phyloP scores from a whole-genome alignment of 2,888 invertebrate species.

The Lasioglossum vierecki region DNA sequence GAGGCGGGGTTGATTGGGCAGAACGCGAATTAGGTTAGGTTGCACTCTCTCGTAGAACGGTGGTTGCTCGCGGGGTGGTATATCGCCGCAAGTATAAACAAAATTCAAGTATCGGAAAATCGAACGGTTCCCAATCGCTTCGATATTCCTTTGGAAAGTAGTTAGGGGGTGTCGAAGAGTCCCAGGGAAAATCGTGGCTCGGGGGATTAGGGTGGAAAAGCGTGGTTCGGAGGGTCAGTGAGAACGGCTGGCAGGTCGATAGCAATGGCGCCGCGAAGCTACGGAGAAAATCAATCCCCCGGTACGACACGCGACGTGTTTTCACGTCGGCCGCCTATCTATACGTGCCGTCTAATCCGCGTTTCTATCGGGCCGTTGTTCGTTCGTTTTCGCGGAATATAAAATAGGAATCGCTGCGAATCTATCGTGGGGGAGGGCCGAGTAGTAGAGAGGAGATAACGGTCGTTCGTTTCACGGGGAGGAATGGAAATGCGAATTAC shows the following conservation, averaged over 20 bases:
- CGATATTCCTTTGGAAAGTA: neutral
- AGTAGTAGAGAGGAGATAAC: neutral
- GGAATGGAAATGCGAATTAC: conserved; percentile 26
- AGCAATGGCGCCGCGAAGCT: conserved; percentile 81
- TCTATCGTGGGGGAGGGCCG: neutral
- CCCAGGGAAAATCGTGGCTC: neutral
- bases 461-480: neutral
- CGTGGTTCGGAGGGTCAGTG: conserved; percentile 69
- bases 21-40: conserved; percentile 61
- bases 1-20: conserved; percentile 59
- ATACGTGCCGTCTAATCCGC: neutral
- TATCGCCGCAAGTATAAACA: neutral
- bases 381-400: neutral
- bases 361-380: neutral
- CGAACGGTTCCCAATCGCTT: neutral
- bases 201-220: conserved; percentile 61
- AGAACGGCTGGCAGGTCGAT: conserved; percentile 78
- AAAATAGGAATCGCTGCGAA: neutral
- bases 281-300: conserved; percentile 81
- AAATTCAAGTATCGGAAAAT: neutral
- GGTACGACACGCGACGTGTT: conserved; percentile 77
- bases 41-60: conserved; percentile 1
- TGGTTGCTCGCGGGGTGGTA: neutral
- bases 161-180: neutral
- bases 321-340: conserved; percentile 69